Base-by-base conservation (phyloP, 2,113 vertebrate genomes). In the Xenopus laevis region DNA sequence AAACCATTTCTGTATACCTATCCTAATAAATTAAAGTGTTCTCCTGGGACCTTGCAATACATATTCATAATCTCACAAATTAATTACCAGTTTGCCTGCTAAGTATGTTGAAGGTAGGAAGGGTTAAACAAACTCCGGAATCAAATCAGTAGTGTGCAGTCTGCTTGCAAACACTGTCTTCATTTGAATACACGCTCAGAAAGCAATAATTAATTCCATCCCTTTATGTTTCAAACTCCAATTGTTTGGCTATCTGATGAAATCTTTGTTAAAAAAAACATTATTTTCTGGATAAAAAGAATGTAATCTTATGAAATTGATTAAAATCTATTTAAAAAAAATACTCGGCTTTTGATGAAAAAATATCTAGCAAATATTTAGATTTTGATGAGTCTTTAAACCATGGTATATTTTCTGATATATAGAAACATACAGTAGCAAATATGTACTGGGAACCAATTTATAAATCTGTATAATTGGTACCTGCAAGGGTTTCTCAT, bases 101-200 rank as follows among this genome's bases (percentile, higher is more conserved):
- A 60, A 62, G 13, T 15, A 59, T 6, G 21, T 10, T 5, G 59
- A 9, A 8, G 12, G 13, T 2, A 10, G 18, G 6, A 76, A 63
- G 74, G 47, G 74, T 76, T 76, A 76, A 76, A 63, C 16, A 45
- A 52, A 45, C 9, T 3, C 15, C 17, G 7, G 10, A 21, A 55
- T 64, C 20, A 17, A 33, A 16, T 69, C 15, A 20, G 27, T 67
- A 61, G 33, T 45, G 13, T 21, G 18, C 65, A 17, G 16, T 55
- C 7, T 27, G 66, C 46, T 76, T 45, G 74, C 66, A 76, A 76
- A 76, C 74, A 76, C 11, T 63, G 59, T 17, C 18, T 63, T 63
- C 47, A 60, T 75, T 68, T 68, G 27, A 75, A 75, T 75, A 75
- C 53, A 58, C 62, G 64, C 69, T 70, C 74, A 76, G 47, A 33